A percentile compares a stretch with the other conserved stretches of the same genome.
Evolutionary conservation across 2,113 vertebrate species (phyloP).

Genomic region (Glaucidium brasilianum): DNA sequence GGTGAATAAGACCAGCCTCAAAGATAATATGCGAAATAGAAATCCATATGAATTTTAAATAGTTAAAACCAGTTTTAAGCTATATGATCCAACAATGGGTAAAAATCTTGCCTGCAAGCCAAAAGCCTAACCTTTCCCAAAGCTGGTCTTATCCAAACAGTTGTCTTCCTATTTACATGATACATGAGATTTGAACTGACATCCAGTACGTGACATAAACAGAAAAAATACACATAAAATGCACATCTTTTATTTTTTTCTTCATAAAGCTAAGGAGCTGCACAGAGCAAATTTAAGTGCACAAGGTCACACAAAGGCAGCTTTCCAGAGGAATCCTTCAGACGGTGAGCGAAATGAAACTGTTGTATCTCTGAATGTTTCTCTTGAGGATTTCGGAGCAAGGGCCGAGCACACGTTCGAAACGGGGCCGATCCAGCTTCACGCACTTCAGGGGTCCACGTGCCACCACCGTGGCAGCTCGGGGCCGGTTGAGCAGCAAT

Average conservation of each 20-base stretch:
- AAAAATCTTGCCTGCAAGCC: conserved; percentile 1
- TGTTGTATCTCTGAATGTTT: conserved; percentile 98
- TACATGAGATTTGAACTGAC: conserved; percentile 2
- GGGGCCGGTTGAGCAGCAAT: conserved; percentile 89
- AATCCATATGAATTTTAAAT: background rate
- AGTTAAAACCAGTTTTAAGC: conserved; percentile 13
- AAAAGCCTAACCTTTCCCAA: background rate
- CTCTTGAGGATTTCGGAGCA: conserved; percentile 97
- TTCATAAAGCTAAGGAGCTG: conserved; percentile 79
- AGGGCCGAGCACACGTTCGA: conserved; percentile 93
- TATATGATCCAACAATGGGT: background rate
- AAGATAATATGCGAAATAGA: background rate
- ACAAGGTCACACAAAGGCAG: conserved; percentile 72
- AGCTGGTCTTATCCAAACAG: background rate
- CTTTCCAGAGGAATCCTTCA: conserved; percentile 67
- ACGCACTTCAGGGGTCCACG: conserved; percentile 93
- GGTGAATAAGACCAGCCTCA: background rate
- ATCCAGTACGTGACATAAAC: conserved; percentile 51
- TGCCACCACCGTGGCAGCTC: conserved; percentile 92
- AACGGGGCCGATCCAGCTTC: conserved; percentile 94
- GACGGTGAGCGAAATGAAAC: conserved; percentile 96
- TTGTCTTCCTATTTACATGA: background rate
- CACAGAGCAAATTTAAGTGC: conserved; percentile 78
- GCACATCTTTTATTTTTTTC: conserved; percentile 27
- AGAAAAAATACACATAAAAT: conserved; percentile 67